phyloP scores from a whole-genome alignment of 35 echinoderm and acorn worm genomes.

The Apostichopus parvimensis region DNA sequence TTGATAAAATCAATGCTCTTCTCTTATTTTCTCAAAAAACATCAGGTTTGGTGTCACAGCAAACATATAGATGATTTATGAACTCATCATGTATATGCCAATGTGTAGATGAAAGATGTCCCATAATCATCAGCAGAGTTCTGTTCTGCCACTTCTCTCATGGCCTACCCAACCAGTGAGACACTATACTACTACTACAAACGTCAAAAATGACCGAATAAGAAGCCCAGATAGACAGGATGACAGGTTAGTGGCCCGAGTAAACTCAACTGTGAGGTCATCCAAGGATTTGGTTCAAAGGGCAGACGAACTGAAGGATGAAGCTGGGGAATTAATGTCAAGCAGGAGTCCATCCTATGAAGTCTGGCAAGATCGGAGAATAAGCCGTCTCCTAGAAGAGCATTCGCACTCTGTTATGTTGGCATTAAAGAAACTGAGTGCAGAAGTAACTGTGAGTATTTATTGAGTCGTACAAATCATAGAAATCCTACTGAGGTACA shows the following conservation, averaged over 20 bases:
- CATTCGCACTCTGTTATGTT: conserved; percentile 13
- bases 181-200: neutral
- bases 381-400: conserved; percentile 24
- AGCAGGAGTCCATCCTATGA: conserved; percentile 34
- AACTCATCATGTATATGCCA: too few relatives aligned
- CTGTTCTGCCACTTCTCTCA: conserved; percentile 24
- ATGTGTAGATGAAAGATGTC: neutral
- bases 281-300: conserved; percentile 32
- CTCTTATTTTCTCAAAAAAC: too few relatives aligned
- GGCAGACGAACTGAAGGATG: conserved; percentile 11
- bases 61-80: too few relatives aligned
- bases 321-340: conserved; percentile 28
- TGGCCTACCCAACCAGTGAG: conserved; percentile 12
- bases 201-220: neutral
- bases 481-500: too few relatives aligned
- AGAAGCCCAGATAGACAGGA: neutral
- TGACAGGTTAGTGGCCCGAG: neutral
- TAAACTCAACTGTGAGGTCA: neutral
- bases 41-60: too few relatives aligned
- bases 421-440: conserved; percentile 26
- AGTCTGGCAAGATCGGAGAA: conserved; percentile 22
- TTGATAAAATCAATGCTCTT: too few relatives aligned
- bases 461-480: too few relatives aligned
- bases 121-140: conserved; percentile 30
- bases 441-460: conserved; percentile 31